Evolutionary conservation across 2,888 invertebrate species (phyloP), one percentile per base, ranked within the genome.

Genomic region (Allolobophora icterica): DNA sequence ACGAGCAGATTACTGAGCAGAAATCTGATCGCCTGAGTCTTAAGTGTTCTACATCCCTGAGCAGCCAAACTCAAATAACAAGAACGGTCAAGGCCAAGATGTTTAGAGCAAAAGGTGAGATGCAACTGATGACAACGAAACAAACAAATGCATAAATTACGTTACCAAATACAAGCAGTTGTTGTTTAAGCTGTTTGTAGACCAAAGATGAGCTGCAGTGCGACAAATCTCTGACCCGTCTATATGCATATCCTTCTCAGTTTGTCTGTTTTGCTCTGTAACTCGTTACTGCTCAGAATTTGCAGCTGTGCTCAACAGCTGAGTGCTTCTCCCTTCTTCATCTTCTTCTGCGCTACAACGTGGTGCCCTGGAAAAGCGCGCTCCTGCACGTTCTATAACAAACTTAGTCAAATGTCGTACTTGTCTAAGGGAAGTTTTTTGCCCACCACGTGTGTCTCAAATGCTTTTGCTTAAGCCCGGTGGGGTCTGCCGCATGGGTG

Each of bases 131-230:
- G 52, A 15, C n/a, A 5, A 58, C 58, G 11, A 24, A 71, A 8
- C 71, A 71, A 71, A 71, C 71, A 71, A n/a, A 71, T 71, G 71
- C n/a, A 71, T n/a, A 71, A 71, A 71, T 71, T 71, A n/a, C 71
- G 8, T 71, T 71, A 71, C 30, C 30, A n/a, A 30, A 71, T n/a
- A n/a, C 30, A n/a, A n/a, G n/a, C 71, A 71, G 71, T n/a, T n/a
- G 30, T n/a, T 30, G 71, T 17, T n/a, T 8, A 71, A 71, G 30
- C n/a, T n/a, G 4, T 71, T 71, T 71, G 71, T 71, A 71, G 30
- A 71, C 71, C n/a, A n/a, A 71, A 71, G 71, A 71, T 71, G 3
- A 52, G 52, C 52, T 24, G 52, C 52, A 52, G 24, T 52, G 52
- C 52, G 24, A 52, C 52, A 52, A 52, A 8, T 8, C 24, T 11